Percentiles rank a stretch among this genome's conserved stretches.
Evolutionary conservation across 2,113 vertebrate species (phyloP).

Genomic region (Strix uralensis): DNA sequence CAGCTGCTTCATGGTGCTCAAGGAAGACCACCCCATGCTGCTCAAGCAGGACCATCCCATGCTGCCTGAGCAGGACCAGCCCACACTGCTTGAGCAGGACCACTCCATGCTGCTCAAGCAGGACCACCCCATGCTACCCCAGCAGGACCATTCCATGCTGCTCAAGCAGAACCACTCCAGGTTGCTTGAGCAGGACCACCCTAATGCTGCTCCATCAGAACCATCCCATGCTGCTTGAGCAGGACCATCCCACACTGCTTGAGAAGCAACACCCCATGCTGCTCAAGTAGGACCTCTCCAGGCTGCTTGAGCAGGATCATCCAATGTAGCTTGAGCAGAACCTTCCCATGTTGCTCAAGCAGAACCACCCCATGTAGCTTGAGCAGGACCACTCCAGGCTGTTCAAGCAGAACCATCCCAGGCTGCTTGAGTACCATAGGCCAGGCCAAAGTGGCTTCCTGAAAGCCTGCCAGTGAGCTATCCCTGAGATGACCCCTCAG

Average conservation of each 20-base stretch:
- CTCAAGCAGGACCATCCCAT: background rate
- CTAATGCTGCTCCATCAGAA: background rate
- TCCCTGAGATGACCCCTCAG: background rate
- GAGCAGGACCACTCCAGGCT: background rate
- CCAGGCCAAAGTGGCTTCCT: background rate
- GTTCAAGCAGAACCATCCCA: background rate
- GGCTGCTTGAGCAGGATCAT: background rate
- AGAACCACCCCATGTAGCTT: background rate
- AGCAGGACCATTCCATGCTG: background rate
- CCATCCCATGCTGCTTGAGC: background rate
- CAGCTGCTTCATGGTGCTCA: conserved; percentile 1
- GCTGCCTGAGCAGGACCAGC: background rate
- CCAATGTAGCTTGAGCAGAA: background rate
- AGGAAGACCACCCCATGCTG: background rate
- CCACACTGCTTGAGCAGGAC: background rate
- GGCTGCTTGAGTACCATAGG: background rate
- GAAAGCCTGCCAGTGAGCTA: background rate
- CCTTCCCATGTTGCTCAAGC: background rate
- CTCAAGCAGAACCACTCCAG: background rate
- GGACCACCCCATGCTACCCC: background rate
- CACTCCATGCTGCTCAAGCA: background rate
- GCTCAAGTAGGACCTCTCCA: background rate
- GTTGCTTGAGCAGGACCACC: background rate
- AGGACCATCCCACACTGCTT: background rate
- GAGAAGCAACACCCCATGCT: background rate